Conservation (phyloP, 2,113 vertebrate species). For the human region GRCh38 chrX:54641001-54641500, state of each 20-base stretch:
- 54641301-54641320: neutral
- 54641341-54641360: slow-evolving; percentile 30
- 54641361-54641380: neutral
- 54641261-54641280: neutral
- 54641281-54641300: neutral
- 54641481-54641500: neutral
- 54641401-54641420: slow-evolving; percentile 53
- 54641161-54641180: slow-evolving; percentile 20
- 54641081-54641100: slow-evolving; percentile 52
- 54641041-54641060: slow-evolving; percentile 72
- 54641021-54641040: slow-evolving; percentile 53
- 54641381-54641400: neutral
- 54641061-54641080: slow-evolving; percentile 53
- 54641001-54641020: slow-evolving; percentile 67
- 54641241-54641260: slow-evolving; percentile 25
- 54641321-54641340: slow-evolving; percentile 30
- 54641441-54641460: slow-evolving; percentile 35
- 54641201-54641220: neutral
- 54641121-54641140: slow-evolving; percentile 57
- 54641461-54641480: slow-evolving; percentile 15
- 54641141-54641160: slow-evolving; percentile 55
- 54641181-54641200: slow-evolving; percentile 24
- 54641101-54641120: slow-evolving; percentile 63
- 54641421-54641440: slow-evolving; percentile 57
- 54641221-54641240: slow-evolving; percentile 27